Evolutionary conservation across 2,113 vertebrate genomes (phyloP).

Genomic region (Apodemus sylvaticus): DNA sequence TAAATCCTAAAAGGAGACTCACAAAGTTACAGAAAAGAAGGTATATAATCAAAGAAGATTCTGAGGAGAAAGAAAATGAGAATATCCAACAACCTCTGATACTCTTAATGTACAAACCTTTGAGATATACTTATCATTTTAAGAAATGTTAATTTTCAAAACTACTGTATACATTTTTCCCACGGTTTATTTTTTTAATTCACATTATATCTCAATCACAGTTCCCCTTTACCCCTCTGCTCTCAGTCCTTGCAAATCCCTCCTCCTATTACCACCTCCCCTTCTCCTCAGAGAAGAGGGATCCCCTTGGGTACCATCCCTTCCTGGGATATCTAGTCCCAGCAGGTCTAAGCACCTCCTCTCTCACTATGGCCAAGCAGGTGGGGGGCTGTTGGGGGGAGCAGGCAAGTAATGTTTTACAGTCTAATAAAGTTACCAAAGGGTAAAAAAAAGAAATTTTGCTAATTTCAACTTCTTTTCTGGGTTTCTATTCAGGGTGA

Average conservation of each 20-base stretch:
- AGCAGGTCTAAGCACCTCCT: too few relatives aligned
- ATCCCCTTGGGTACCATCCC: too few relatives aligned
- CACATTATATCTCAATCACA: too few relatives aligned
- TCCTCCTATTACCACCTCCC: too few relatives aligned
- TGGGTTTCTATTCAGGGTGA: slow-evolving; percentile 34
- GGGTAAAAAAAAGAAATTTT: not conserved
- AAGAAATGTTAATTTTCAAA: slow-evolving; percentile 48
- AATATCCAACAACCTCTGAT: not conserved
- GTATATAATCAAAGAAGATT: slow-evolving; percentile 1
- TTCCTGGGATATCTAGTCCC: too few relatives aligned
- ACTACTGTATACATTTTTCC: not conserved
- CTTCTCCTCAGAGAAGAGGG: too few relatives aligned
- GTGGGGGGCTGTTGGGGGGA: too few relatives aligned
- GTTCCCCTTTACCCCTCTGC: too few relatives aligned
- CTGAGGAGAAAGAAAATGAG: slow-evolving; percentile 7
- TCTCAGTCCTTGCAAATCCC: too few relatives aligned
- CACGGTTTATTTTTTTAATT: too few relatives aligned
- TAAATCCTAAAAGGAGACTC: not conserved
- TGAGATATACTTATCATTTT: slow-evolving; percentile 11
- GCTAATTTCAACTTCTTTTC: slow-evolving; percentile 37
- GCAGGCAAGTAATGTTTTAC: slow-evolving; percentile 14
- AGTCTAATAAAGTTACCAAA: slow-evolving; percentile 31
- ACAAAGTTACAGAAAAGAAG: slow-evolving; percentile 22
- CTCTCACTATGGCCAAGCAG: too few relatives aligned
- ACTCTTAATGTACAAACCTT: slow-evolving; percentile 16